Base-by-base conservation (phyloP, 1,140 invertebrate species). In the Caerostris darwini region DNA sequence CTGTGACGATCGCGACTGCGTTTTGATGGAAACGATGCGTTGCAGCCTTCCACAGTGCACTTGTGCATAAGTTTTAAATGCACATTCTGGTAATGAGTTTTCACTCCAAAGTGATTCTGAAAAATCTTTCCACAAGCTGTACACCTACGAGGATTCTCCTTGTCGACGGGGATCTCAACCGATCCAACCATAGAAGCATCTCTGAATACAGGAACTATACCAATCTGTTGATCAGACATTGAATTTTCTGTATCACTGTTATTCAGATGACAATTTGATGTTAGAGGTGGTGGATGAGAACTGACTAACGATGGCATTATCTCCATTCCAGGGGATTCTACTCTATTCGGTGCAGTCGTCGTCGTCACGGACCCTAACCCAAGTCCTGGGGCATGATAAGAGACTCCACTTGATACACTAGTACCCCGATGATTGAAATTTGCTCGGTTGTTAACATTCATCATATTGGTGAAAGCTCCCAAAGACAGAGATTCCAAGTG, bases 1-100 rank as follows among this genome's bases (percentile, higher is more conserved):
- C 98, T 98, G 96, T 99, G 99, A 5, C 99, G 96, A 95, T 99
- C 99, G 93, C 99, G 97, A 95, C 98, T 99, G 86, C 98, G 96
- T 96, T 99, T 99, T 2, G 98, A 99, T n/a, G 98, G 98, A 95
- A 99, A 99, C 1, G 98, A 97, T 0, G 98, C 98, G 96, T 98
- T 98, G 96, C 99, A 99, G 17, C 99, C 99, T 94, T 99, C 98
- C 7, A 99, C 98, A 94, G 97, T 98, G 96, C 99, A 99, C 95
- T 98, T 98, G 96, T 99, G 99, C 97, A 99, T 99, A 92, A 99
- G 96, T 96, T 99, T 99, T 67, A 99, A 97, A 96, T 99, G 99
- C 0, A 99, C 98, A 96, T 98, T 99, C 96, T 99, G 98, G 96
- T 99, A 99, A 95, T 99, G 99, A 0, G 98, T 98, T 96, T 99